Evolutionary conservation across 2,888 invertebrate species (phyloP).

Genomic region (Netelia fuscicornis): DNA sequence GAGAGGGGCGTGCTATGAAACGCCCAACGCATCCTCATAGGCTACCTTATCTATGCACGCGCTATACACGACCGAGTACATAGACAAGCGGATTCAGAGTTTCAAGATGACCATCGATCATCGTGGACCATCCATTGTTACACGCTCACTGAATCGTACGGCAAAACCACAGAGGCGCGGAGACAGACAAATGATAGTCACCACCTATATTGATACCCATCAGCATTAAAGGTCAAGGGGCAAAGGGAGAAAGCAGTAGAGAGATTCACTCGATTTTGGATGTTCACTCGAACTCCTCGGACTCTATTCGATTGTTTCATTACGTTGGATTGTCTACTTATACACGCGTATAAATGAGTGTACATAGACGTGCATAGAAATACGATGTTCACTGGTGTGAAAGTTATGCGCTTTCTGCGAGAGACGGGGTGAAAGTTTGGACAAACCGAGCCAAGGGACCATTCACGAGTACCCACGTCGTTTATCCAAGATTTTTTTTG

Average conservation of each 20-base stretch:
- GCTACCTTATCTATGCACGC: conserved; percentile 49
- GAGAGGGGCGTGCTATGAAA: conserved; percentile 6
- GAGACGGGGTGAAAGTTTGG: conserved; percentile 37
- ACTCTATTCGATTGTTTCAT: conserved; percentile 80
- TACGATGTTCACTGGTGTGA: conserved; percentile 41
- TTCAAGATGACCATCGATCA: conserved; percentile 62
- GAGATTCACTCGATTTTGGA: neutral
- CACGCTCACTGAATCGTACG: conserved; percentile 73
- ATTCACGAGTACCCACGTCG: conserved; percentile 59
- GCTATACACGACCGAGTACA: conserved; percentile 9
- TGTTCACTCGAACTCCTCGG: conserved; percentile 2
- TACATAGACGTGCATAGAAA: neutral
- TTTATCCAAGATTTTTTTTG: conserved; percentile 37
- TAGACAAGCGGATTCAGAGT: neutral
- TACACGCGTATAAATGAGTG: neutral
- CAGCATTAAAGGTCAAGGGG: conserved; percentile 14
- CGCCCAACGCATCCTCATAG: conserved; percentile 46
- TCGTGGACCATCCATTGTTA: conserved; percentile 55
- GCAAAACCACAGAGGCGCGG: conserved; percentile 74
- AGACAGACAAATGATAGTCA: conserved; percentile 80
- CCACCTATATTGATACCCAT: conserved; percentile 76
- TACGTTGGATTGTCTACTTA: conserved; percentile 66
- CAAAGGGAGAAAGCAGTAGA: neutral
- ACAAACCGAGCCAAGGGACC: conserved; percentile 52
- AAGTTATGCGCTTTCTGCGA: conserved; percentile 19